Conservation (phyloP, 2,113 vertebrate species). For the Austrofundulus limnaeus region DNA sequence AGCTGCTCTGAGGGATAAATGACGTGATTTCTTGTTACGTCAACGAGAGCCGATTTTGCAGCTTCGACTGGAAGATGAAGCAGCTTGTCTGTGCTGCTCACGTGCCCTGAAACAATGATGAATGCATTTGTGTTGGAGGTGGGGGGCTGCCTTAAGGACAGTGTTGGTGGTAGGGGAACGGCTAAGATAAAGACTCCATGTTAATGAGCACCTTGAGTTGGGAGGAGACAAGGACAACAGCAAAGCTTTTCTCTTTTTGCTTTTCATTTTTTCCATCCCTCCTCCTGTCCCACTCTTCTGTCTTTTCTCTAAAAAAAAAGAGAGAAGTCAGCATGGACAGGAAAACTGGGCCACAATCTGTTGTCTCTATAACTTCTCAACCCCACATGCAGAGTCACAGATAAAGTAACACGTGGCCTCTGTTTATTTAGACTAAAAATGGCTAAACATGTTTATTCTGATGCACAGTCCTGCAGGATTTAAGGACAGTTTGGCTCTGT, state of each 20-base stretch:
- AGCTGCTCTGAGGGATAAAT: no score
- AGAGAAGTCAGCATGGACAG: slow-evolving; percentile 28
- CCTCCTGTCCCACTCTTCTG: slow-evolving; percentile 35
- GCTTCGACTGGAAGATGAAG: no score
- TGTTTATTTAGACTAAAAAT: neutral
- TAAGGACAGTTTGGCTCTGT: neutral
- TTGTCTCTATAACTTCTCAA: slow-evolving; percentile 37
- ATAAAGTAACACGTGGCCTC: slow-evolving; percentile 6
- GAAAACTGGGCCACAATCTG: slow-evolving; percentile 25
- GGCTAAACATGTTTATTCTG: neutral
- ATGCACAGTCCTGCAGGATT: neutral
- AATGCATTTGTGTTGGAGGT: slow-evolving; percentile 53
- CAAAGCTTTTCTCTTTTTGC: slow-evolving; percentile 39
- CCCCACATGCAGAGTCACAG: slow-evolving; percentile 5
- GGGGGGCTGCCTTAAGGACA: slow-evolving; percentile 23
- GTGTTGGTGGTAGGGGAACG: slow-evolving; percentile 23
- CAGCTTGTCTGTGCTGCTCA: slow-evolving; percentile 2
- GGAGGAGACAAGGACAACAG: slow-evolving; percentile 73
- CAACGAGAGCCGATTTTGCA: no score
- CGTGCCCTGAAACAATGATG: slow-evolving; percentile 54
- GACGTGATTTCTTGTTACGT: no score
- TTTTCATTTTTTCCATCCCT: slow-evolving; percentile 45
- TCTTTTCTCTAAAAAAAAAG: slow-evolving; percentile 34
- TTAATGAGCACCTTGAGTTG: slow-evolving; percentile 80
- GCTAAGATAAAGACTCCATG: slow-evolving; percentile 69